Evolutionary conservation across 2,113 vertebrate genomes (phyloP).

Genomic region (Engystomops pustulosus): DNA sequence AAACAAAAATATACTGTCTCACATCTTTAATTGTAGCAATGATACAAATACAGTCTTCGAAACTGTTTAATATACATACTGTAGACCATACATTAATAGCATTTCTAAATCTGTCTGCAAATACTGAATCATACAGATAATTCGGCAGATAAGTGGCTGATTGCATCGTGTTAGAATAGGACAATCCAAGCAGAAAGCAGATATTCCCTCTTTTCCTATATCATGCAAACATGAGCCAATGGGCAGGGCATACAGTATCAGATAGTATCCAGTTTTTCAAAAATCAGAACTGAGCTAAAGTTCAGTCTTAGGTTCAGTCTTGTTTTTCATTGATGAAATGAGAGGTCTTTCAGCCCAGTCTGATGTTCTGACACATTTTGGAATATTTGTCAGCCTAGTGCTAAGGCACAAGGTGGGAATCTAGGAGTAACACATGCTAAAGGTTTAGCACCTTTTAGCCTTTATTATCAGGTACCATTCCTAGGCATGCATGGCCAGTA

Average conservation of each 20-base stretch:
- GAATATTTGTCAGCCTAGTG: not conserved
- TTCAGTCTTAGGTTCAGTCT: not conserved
- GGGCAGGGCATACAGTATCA: constrained; percentile 24
- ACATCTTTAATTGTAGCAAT: too few relatives aligned
- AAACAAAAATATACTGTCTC: not conserved
- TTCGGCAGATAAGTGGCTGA: constrained; percentile 22
- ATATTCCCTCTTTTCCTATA: not conserved
- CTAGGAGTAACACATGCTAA: constrained; percentile 12
- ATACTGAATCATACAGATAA: not conserved
- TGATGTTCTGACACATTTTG: constrained; percentile 6
- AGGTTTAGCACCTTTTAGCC: constrained; percentile 10
- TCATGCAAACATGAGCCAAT: constrained; percentile 49
- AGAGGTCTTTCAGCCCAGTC: constrained; percentile 4
- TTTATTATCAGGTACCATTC: not conserved
- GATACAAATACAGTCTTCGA: not conserved
- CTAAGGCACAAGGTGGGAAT: not conserved
- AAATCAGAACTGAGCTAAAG: constrained; percentile 21
- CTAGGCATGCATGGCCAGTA: constrained; percentile 48
- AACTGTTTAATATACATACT: not conserved
- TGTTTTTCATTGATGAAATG: not conserved
- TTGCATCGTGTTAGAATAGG: not conserved
- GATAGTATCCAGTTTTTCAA: constrained; percentile 43
- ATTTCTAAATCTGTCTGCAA: constrained; percentile 35
- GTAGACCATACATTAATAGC: too few relatives aligned
- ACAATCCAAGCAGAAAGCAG: constrained; percentile 32